These are phyloP conservation scores for Eubucco bourcierii DNA, from an alignment of 2,113 vertebrate species.

Conservation along the genomic window DNA sequence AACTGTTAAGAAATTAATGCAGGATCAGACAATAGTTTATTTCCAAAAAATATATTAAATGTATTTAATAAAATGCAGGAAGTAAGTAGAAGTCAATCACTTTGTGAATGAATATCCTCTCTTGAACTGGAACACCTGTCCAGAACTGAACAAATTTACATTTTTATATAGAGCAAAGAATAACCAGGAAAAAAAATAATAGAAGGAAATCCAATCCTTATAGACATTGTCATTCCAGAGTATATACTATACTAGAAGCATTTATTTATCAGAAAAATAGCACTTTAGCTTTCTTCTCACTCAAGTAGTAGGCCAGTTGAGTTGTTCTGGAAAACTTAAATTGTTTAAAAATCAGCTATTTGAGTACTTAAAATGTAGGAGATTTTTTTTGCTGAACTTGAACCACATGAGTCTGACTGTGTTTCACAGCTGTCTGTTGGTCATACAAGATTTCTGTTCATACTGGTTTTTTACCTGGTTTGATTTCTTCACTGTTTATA, in stretches of 20 bases:
- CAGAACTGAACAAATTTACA: not conserved
- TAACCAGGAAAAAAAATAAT: not conserved
- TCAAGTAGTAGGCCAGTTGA: not conserved
- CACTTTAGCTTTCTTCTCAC: not conserved
- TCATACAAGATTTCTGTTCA: not conserved
- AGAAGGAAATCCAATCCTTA: not conserved
- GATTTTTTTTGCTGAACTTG: not conserved
- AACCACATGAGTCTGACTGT: fast-evolving
- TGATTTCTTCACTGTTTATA: not conserved
- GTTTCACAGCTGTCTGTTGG: not conserved
- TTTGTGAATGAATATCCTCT: not conserved
- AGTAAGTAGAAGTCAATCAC: not conserved
- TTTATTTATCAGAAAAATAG: not conserved
- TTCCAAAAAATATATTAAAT: not conserved
- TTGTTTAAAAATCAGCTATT: not conserved
- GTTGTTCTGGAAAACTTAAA: not conserved
- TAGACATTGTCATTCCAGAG: not conserved
- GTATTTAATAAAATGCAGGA: not conserved
- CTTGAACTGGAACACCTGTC: not conserved
- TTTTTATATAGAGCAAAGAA: not conserved
- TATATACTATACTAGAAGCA: not conserved
- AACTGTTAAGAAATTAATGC: not conserved
- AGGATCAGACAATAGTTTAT: not conserved
- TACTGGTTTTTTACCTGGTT: not conserved
- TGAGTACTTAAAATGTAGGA: not conserved